Evolutionary conservation across 1,140 invertebrate genomes (phyloP), one percentile per base, ranked within the genome.

Genomic region (Drosophila tristis): DNA sequence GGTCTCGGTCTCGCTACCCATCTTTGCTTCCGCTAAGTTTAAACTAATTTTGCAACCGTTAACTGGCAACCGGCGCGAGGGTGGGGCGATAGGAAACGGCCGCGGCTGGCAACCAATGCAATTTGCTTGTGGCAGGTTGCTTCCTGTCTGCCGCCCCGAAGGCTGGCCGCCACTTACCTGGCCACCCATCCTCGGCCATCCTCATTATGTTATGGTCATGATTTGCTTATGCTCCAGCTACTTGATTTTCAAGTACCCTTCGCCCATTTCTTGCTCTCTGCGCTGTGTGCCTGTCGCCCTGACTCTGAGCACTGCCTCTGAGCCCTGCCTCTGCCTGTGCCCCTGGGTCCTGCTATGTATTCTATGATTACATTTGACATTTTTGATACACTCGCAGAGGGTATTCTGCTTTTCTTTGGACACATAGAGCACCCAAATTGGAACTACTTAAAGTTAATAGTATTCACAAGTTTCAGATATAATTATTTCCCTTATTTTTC

Each of bases 31-130:
- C 84, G 84, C 73, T 66, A 80, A 76, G 67, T 90, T 84, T 84
- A 89, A 89, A 89, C 84, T 89, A 89, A 89, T 89, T 89, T 90
- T 80, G 80, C 81, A 80, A 80, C 84, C 68, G 67, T 77, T 86
- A 81, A 86, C 78, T 71, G 82, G 81, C 66, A 76, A 80, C 55
- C 71, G 58, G 68, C 54, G 51, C 68, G 58, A 44, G 58, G 62
- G 58, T 42, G 23, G 11, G 35, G 4, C 8, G 29, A 6, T 31
- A 31, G 29, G 29, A 31, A 31, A 31, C 29, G 29, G 29, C 29
- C 7, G 29, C 31, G 31, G 31, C 31, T 35, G 31, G 31, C 31
- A 39, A 39, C 35, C 66, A 80, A 76, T 87, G 74, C 78, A 87
- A 86, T 86, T 86, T 81, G 49, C 74, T 60, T 74, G 79, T 58